These are phyloP conservation scores for Temnothorax rugatulus DNA, from an alignment of 2,888 invertebrate species.

Conservation along the genomic window DNA sequence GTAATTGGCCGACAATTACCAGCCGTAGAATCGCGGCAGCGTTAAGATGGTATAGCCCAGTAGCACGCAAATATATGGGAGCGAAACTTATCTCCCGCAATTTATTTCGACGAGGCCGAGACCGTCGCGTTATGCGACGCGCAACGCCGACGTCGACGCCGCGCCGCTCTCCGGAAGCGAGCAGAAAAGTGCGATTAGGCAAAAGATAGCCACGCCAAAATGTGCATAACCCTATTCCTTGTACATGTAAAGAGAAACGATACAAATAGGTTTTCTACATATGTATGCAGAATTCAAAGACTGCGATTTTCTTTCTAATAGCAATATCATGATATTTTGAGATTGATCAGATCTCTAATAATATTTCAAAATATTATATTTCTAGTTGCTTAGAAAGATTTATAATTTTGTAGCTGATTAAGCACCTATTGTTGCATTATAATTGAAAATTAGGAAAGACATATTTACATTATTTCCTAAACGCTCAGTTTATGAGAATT, in stretches of 20 bases:
- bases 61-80: constrained; percentile 52
- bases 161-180: neutral
- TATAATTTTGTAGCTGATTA: neutral
- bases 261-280: neutral
- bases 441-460: neutral
- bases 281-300: neutral
- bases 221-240: neutral
- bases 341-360: neutral
- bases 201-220: constrained; percentile 5
- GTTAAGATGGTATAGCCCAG: constrained; percentile 43
- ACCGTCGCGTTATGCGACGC: constrained; percentile 14
- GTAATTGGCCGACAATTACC: constrained; percentile 81
- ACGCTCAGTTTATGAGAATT: neutral
- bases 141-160: neutral
- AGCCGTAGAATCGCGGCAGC: constrained; percentile 65
- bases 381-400: neutral
- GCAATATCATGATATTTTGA: neutral
- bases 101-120: constrained; percentile 53
- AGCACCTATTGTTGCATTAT: neutral
- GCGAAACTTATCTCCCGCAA: constrained; percentile 53
- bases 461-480: neutral
- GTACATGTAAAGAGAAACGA: neutral
- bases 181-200: constrained; percentile 13
- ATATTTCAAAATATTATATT: neutral
- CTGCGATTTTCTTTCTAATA: neutral